These are phyloP conservation scores for Crocidura indochinensis DNA, from an alignment of 2,797 vertebrate genomes.

Conservation along the genomic window DNA sequence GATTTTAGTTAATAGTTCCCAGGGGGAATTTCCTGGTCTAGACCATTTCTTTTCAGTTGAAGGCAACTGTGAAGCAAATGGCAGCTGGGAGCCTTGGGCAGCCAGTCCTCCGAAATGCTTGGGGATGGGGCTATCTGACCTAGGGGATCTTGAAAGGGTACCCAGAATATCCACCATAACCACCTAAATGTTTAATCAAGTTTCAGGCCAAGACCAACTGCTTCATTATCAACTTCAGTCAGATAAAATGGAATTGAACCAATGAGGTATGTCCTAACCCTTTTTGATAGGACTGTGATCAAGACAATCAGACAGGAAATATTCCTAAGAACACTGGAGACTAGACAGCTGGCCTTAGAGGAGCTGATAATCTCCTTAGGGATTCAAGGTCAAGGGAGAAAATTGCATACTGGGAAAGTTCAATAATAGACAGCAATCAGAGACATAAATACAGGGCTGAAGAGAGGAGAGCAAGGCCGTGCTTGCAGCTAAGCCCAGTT, in stretches of 20 bases:
- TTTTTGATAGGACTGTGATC: neutral
- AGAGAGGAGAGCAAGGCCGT: no score
- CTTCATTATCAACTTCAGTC: conserved; percentile 30
- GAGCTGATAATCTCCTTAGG: conserved; percentile 19
- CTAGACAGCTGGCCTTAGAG: neutral
- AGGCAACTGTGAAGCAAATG: neutral
- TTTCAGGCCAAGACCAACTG: conserved; percentile 39
- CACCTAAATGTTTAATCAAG: conserved; percentile 46
- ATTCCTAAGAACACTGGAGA: rapidly evolving
- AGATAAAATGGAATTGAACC: conserved; percentile 45
- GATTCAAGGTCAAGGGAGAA: conserved; percentile 4
- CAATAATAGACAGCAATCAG: conserved; percentile 4
- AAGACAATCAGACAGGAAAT: neutral
- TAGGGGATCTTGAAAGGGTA: neutral
- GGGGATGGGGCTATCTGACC: neutral
- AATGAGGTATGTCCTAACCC: neutral
- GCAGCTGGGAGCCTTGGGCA: neutral
- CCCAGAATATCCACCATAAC: conserved; percentile 8
- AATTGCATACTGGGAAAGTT: neutral
- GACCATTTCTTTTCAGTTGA: neutral
- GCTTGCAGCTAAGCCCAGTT: no score
- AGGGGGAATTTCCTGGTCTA: no score
- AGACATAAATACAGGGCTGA: neutral
- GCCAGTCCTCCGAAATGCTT: neutral
- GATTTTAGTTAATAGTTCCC: neutral